These are phyloP conservation scores for Forbesichthys papilliferus DNA, from an alignment of 2,113 vertebrate genomes.

Conservation along the genomic window DNA sequence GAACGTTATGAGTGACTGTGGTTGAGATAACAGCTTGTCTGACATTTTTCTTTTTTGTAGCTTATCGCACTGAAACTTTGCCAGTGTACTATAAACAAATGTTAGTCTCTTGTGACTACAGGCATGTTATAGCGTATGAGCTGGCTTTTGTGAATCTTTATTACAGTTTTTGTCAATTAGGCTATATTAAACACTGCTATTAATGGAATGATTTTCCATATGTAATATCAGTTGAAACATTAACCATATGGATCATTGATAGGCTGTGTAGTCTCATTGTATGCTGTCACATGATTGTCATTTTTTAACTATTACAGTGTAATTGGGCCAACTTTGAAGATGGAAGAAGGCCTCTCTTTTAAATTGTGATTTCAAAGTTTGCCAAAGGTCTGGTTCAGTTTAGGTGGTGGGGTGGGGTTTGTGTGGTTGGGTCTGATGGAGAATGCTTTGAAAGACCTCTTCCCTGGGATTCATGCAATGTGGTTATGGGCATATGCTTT, in stretches of 20 bases:
- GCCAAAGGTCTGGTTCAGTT: conserved; percentile 70
- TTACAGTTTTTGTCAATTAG: conserved; percentile 38
- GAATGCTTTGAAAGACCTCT: conserved; percentile 72
- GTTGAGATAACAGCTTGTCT: conserved; percentile 47
- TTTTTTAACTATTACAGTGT: not conserved
- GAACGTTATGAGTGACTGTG: conserved; percentile 33
- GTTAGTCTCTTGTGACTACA: conserved; percentile 12
- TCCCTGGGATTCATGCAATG: conserved; percentile 68
- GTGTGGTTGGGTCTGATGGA: conserved; percentile 64
- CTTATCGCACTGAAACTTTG: conserved; percentile 37
- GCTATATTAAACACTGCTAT: conserved; percentile 10
- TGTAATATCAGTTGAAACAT: conserved; percentile 1
- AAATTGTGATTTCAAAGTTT: conserved; percentile 51
- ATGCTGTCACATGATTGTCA: conserved; percentile 8
- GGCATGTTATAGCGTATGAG: conserved; percentile 13
- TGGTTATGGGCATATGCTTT: conserved; percentile 68
- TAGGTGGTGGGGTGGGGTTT: conserved; percentile 73
- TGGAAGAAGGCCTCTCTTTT: conserved; percentile 22
- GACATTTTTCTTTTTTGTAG: conserved; percentile 29
- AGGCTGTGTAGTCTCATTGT: not conserved
- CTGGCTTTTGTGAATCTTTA: conserved; percentile 13
- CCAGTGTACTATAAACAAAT: conserved; percentile 25
- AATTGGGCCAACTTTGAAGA: not conserved
- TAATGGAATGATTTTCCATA: conserved; percentile 20
- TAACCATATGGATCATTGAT: not conserved